Evolutionary conservation across 92 coral and sea anemone species (phyloP).

Genomic region (Chrysogorgia sp.): DNA sequence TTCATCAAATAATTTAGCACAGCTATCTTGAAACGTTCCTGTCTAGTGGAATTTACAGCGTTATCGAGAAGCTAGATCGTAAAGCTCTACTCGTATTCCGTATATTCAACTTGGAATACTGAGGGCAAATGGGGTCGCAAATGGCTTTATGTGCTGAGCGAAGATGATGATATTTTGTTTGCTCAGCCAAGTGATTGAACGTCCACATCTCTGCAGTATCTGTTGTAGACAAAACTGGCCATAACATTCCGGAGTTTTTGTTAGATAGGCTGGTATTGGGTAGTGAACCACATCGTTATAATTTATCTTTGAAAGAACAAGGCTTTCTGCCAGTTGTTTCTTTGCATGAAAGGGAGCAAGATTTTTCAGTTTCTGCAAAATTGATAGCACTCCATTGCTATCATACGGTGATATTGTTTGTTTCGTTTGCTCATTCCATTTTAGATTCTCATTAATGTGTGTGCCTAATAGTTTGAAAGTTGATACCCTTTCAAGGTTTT

Average conservation of each 20-base stretch:
- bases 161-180: constrained; percentile 10
- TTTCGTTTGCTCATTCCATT: constrained; percentile 17
- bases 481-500: constrained; percentile 28
- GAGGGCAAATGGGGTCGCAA: constrained; percentile 35
- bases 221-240: constrained; percentile 34
- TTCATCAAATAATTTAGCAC: constrained; percentile 38
- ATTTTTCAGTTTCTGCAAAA: constrained; percentile 21
- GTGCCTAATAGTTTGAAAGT: constrained; percentile 37
- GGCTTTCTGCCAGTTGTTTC: constrained; percentile 28
- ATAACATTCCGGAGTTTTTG: constrained; percentile 5
- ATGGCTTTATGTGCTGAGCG: constrained; percentile 22
- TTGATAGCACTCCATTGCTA: constrained; percentile 26
- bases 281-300: constrained; percentile 24
- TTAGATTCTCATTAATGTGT: constrained; percentile 19
- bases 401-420: constrained; percentile 19
- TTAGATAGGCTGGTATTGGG: constrained; percentile 12
- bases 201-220: constrained; percentile 19
- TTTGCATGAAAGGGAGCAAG: constrained; percentile 24
- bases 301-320: constrained; percentile 24
- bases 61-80: constrained; percentile 35
- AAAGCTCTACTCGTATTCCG: constrained; percentile 33
- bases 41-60: constrained; percentile 24
- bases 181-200: constrained; percentile 18
- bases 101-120: constrained; percentile 25
- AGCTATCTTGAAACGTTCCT: constrained; percentile 45